These are phyloP conservation scores for Mormyrus hasselquistii DNA, from an alignment of 2,797 vertebrate genomes.

Conservation along the genomic window DNA sequence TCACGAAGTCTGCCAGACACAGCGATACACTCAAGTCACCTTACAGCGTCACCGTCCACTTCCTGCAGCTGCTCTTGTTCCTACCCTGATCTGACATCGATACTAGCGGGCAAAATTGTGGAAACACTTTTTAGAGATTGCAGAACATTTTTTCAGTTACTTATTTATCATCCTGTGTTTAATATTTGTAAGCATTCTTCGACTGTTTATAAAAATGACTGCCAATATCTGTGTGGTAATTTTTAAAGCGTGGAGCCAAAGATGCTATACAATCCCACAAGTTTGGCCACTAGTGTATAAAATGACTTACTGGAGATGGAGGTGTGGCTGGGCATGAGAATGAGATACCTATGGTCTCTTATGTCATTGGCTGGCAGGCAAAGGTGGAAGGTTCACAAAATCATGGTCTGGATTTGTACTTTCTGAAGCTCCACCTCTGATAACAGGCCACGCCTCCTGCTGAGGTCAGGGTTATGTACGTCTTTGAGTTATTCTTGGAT, in stretches of 20 bases:
- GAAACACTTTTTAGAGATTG: not conserved
- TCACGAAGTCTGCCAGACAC: not conserved
- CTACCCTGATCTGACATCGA: not conserved
- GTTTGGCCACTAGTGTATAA: not conserved
- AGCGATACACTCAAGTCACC: no score
- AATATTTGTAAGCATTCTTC: not conserved
- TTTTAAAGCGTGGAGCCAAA: not conserved
- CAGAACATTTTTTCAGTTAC: no score
- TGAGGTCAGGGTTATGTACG: not conserved
- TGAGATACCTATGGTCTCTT: not conserved
- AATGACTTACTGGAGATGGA: not conserved
- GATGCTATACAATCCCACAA: not conserved
- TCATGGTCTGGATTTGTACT: not conserved
- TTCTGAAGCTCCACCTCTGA: not conserved
- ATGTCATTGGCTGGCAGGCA: not conserved
- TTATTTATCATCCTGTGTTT: not conserved
- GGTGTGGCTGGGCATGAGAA: not conserved
- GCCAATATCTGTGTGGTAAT: not conserved
- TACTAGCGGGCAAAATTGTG: not conserved
- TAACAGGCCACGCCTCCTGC: constrained; percentile 2
- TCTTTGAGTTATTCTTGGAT: not conserved
- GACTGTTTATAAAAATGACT: no score
- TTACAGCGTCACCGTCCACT: not conserved
- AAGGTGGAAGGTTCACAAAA: not conserved
- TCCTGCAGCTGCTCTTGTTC: not conserved